Evolutionary conservation across 2,888 invertebrate genomes (phyloP), one percentile per base, ranked within the genome.

Genomic region (Platycheirus albimanus): DNA sequence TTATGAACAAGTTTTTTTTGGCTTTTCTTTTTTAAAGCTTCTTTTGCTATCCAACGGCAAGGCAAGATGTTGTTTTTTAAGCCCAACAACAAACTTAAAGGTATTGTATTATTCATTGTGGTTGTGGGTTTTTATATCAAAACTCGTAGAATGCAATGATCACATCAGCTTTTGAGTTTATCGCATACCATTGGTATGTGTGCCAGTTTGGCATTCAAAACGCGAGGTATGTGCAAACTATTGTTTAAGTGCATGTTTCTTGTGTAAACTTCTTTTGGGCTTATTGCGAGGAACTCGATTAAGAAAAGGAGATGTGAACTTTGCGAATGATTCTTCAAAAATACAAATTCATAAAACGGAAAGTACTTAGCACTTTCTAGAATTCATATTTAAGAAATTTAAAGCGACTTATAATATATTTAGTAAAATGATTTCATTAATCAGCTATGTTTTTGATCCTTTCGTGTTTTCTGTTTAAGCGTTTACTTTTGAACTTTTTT

Each of bases 131-230:
- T 70, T 76, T 51, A 80, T 58, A 30, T 7, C 51, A 24, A 80
- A 76, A 66, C 80, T 81, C 52, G 66, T 66, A 52, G 58, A 81
- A 79, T 79, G 67, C 75, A 64, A 52, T 52, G 38, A 24, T 58
- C 43, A 15, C 13, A 49, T 20, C 58, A 17, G 30, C 28, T n/a
- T 56, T 38, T 61, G 43, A 45, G 58, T 76, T 81, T 71, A 76
- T 75, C 45, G 71, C 52, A 76, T 67, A 15, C 52, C 61, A 66
- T 67, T 81, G 80, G 70, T 66, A 76, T 76, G 64, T 81, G 61
- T 76, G 70, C 30, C 71, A 76, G 49, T 19, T 75, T 43, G 63
- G 43, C 17, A 76, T 61, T 17, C 17, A 70, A 36, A 38, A 10
- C 36, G 19, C 28, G 20, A 52, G 49, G 30, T 17, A 64, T 76